Evolutionary conservation across 2,888 invertebrate species (phyloP).

Genomic region (Mythimna ferrago): DNA sequence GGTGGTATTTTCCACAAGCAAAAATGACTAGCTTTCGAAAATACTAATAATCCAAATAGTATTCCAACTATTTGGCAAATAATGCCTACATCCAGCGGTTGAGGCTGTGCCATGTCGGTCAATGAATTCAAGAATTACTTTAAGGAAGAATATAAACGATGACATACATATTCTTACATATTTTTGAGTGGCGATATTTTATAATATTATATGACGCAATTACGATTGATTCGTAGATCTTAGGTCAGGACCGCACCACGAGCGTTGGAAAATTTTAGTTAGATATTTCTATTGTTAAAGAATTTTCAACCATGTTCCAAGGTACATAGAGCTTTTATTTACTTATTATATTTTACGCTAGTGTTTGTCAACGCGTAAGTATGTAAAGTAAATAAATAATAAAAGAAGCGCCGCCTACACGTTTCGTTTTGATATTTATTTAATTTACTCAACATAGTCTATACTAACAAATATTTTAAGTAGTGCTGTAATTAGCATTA

Average conservation of each 20-base stretch:
- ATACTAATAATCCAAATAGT: no score
- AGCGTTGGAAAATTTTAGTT: conserved; percentile 69
- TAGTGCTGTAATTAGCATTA: conserved; percentile 37
- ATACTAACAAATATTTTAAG: conserved; percentile 53
- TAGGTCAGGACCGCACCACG: conserved; percentile 71
- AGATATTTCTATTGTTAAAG: conserved; percentile 32
- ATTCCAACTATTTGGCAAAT: no score
- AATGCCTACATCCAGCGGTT: no score
- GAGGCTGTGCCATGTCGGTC: no score
- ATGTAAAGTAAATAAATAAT: conserved; percentile 70
- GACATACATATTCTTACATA: background rate
- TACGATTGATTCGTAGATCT: conserved; percentile 72
- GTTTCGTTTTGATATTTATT: conserved; percentile 57
- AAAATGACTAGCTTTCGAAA: no score
- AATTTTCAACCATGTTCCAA: conserved; percentile 63
- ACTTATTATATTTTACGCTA: conserved; percentile 40
- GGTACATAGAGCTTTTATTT: conserved; percentile 53
- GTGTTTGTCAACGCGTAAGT: conserved; percentile 64
- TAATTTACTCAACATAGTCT: conserved; percentile 53
- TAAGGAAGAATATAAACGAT: background rate
- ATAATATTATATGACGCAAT: conserved; percentile 59
- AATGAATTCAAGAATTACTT: no score
- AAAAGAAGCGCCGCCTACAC: conserved; percentile 66
- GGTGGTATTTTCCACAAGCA: no score
- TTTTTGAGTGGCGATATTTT: conserved; percentile 36